Base-by-base conservation (phyloP, 2,888 invertebrate species). In the Pristionchus mayeri region DNA sequence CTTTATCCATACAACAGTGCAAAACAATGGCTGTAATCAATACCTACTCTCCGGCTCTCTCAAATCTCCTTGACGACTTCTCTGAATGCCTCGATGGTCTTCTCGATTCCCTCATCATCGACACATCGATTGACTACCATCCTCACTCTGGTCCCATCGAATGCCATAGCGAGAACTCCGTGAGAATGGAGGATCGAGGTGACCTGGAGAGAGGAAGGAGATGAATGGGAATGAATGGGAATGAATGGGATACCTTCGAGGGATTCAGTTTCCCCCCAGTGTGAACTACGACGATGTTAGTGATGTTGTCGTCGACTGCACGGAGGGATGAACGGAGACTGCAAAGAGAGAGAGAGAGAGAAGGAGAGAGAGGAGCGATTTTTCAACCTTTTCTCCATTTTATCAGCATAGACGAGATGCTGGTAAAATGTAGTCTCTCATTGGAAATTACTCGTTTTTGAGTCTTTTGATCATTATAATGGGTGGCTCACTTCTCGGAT, bases 221-320 rank as follows among this genome's bases (percentile, higher is more conserved):
- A n/a, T n/a, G 67, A 24, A 37, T 44, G 67, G 13, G 71, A 44
- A 44, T n/a, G 24, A 57, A 18, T 6, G n/a, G 71, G 71, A n/a
- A 40, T 11, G 37, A 27, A 71, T 21, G 21, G 21, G 37, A 50
- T 78, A 89, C 86, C 85, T 88, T 86, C 24, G 85, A 85, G 13
- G 89, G 89, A 0, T 84, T 87, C 48, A 88, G 80, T 24, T 85
- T 85, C 24, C 87, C 86, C 48, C 87, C 86, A 71, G 89, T 89
- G 63, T 88, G 87, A 1, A 91, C 83, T 27, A 91, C 82, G 0
- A 91, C 89, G 87, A 91, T 90, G 85, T 91, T 91, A 13, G 90
- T 91, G 71, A 89, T 87, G 37, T 87, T 87, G 2, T 86, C 86
- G 40, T 87, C 87, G 21, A 86, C 85, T 3, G 87, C 84, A 63